Base-by-base conservation (phyloP, 1,140 invertebrate genomes). In the Ptiloglossa arizonensis region DNA sequence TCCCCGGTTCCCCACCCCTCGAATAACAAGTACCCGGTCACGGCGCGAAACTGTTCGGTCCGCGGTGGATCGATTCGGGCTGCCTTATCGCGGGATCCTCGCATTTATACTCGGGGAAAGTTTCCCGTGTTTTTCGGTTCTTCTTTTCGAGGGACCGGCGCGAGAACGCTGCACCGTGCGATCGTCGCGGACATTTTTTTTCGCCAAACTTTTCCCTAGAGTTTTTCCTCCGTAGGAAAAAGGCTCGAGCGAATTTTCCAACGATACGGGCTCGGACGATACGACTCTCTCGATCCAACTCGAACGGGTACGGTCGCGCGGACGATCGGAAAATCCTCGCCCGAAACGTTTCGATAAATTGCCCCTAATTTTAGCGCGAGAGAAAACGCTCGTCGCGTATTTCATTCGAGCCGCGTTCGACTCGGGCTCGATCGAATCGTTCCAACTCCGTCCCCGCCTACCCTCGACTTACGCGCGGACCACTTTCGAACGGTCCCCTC, bases 341-440 rank as follows among this genome's bases (percentile, higher is more conserved):
- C n/a, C n/a, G n/a, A n/a, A n/a, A n/a, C n/a, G n/a, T n/a, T n/a
- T n/a, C n/a, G n/a, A n/a, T n/a, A n/a, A n/a, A n/a, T n/a, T n/a
- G n/a, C n/a, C n/a, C n/a, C n/a, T n/a, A n/a, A n/a, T n/a, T n/a
- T n/a, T n/a, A n/a, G n/a, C n/a, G n/a, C n/a, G n/a, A n/a, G n/a
- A n/a, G n/a, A n/a, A n/a, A n/a, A n/a, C n/a, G n/a, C n/a, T n/a
- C n/a, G n/a, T n/a, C n/a, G n/a, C n/a, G n/a, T 85, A 81, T 81
- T 85, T 84, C 81, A 81, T 85, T 85, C 81, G 84, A 85, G 69
- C 66, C 59, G 68, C 79, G 79, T 81, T 73, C 82, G 69, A 74
- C 73, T 72, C 64, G 54, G 29, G 32, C 64, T 41, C 82, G 83
- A 85, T 85, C 84, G 79, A 85, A 85, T 85, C 84, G 84, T 85